These are phyloP conservation scores for Steromphala cineraria DNA, from an alignment of 2,888 invertebrate species.

Conservation along the genomic window DNA sequence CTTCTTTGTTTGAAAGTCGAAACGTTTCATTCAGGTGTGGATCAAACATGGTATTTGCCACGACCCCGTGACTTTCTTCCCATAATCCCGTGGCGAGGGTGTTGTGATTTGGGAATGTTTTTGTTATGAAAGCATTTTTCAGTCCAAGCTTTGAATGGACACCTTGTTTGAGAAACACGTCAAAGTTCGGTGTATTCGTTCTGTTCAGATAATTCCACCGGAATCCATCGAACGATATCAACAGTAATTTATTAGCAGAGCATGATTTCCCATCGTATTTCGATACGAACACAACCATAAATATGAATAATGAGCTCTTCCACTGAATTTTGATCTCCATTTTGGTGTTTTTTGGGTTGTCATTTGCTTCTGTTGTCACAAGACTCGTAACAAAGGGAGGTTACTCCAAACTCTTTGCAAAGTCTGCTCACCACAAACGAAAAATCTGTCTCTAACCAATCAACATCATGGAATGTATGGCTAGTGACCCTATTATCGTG, in stretches of 20 bases:
- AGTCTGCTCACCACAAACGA: no score
- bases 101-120: slow-evolving; percentile 86
- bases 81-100: slow-evolving; percentile 81
- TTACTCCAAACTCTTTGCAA: no score
- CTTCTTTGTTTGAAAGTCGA: slow-evolving; percentile 28
- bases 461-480: no score
- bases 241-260: slow-evolving; percentile 66
- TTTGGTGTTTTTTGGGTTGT: no score
- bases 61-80: slow-evolving; percentile 83
- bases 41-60: slow-evolving; percentile 81
- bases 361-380: no score
- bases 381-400: no score
- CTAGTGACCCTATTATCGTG: no score
- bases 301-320: no score
- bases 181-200: slow-evolving; percentile 75
- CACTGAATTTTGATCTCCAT: no score
- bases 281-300: no score
- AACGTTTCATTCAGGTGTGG: slow-evolving; percentile 69
- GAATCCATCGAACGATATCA: slow-evolving; percentile 85
- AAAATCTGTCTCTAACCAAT: no score
- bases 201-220: slow-evolving; percentile 82
- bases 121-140: slow-evolving; percentile 77
- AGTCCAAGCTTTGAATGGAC: slow-evolving; percentile 78
- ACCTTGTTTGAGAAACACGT: slow-evolving; percentile 78
- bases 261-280: no score